These are phyloP conservation scores for Prunella strophiata DNA, from an alignment of 2,797 vertebrate species.

Conservation along the genomic window DNA sequence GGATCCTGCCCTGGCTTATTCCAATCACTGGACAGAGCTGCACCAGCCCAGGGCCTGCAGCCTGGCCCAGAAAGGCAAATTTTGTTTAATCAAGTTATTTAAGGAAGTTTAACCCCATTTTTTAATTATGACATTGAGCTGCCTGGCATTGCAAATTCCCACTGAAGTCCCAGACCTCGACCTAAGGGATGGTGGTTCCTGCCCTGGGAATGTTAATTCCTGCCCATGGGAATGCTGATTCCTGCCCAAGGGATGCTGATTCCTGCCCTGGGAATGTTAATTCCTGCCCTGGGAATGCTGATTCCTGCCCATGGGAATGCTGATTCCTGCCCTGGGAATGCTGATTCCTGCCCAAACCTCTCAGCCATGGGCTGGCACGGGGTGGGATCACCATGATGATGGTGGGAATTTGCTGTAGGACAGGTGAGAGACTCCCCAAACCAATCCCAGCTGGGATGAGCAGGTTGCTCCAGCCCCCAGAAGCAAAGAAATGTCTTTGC, in stretches of 20 bases:
- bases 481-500: neutral
- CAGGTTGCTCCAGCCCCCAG: neutral
- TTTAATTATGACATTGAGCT: neutral
- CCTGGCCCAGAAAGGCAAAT: neutral
- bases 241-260: neutral
- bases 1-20: neutral
- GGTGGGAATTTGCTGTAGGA: neutral
- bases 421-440: accelerated
- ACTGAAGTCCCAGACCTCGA: accelerated
- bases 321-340: accelerated
- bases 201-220: no score
- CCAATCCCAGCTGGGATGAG: neutral
- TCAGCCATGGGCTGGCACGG: accelerated
- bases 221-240: neutral
- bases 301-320: neutral
- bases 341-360: neutral
- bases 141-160: neutral
- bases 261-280: accelerated
- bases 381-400: neutral
- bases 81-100: neutral
- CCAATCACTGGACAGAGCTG: accelerated
- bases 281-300: neutral
- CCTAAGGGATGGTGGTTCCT: neutral
- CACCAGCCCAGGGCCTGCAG: neutral
- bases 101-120: neutral